Evolutionary conservation across 2,888 invertebrate species (phyloP).

Genomic region (Pycnomerus fuliginosus): DNA sequence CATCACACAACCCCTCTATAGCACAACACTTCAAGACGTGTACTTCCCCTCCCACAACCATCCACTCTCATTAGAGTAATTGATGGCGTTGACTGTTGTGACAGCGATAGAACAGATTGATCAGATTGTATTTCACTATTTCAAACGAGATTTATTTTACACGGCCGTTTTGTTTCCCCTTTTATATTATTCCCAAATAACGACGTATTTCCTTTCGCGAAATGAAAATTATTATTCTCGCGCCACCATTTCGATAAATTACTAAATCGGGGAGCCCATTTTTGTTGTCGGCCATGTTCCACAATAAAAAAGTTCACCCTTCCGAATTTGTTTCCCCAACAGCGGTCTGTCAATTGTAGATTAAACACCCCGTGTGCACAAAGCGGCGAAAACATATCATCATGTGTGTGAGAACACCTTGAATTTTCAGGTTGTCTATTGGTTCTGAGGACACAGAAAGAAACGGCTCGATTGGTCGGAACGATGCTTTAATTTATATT

Average conservation of each 20-base stretch:
- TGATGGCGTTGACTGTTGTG: constrained; percentile 51
- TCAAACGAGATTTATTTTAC: constrained; percentile 37
- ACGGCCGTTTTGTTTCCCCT: constrained; percentile 31
- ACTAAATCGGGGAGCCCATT: constrained; percentile 4
- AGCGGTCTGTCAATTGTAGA: constrained; percentile 3
- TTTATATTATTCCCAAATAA: constrained; percentile 7
- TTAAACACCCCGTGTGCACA: constrained; percentile 14
- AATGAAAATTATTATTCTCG: neutral
- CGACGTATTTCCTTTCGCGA: constrained; percentile 17
- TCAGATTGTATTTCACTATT: constrained; percentile 51
- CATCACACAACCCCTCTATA: constrained; percentile 36
- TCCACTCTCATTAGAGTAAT: constrained; percentile 52
- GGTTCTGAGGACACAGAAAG: constrained; percentile 38
- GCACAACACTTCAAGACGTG: constrained; percentile 29
- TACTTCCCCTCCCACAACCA: constrained; percentile 32
- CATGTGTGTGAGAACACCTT: constrained; percentile 20
- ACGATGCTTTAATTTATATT: constrained; percentile 48
- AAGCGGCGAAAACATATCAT: constrained; percentile 3
- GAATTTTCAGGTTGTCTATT: constrained; percentile 35
- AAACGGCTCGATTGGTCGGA: constrained; percentile 37
- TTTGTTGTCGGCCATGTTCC: constrained; percentile 10
- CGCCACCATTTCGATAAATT: constrained; percentile 18
- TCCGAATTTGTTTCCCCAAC: constrained; percentile 8
- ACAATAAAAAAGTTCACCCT: constrained; percentile 1
- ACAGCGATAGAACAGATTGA: constrained; percentile 50